Base-by-base conservation (phyloP, 2,888 invertebrate species). In the Hanleya hanleyi region DNA sequence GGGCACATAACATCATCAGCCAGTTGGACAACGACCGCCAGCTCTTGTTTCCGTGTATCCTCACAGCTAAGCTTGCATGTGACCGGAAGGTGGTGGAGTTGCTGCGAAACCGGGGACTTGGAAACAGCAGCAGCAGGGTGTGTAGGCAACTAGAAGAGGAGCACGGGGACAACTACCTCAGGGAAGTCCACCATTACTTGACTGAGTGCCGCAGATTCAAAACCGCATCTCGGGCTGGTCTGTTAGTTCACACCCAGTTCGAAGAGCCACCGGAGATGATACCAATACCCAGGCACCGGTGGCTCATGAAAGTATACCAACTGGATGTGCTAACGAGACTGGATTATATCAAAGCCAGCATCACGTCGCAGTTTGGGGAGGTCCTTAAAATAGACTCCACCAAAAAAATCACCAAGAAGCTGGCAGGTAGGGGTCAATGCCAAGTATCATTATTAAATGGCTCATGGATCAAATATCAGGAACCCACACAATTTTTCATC, bases 371-470 rank as follows among this genome's bases (percentile, higher is more conserved):
- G n/a, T 81, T 77, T 75, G 84, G 83, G 1, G 29, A 26, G 9
- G 70, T 83, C 15, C 51, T 84, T 6, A 84, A 84, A 61, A 66
- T 84, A 61, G 82, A 82, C 62, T 84, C 84, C 12, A 84, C 81
- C 0, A 84, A 83, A 65, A 83, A 82, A 67, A 57, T 73, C n/a
- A 64, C 69, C 1, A 73, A 73, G n/a, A 73, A 68, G 29, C 36
- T 73, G 15, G 73, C 69, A 38, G 73, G 73, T 69, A 57, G 2
- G n/a, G 9, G 22, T 35, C 26, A n/a, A n/a, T n/a, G n/a, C n/a
- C n/a, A n/a, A n/a, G n/a, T n/a, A n/a, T n/a, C n/a, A n/a, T n/a
- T n/a, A n/a, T n/a, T n/a, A n/a, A n/a, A n/a, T n/a, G n/a, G n/a
- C n/a, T n/a, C n/a, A n/a, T n/a, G n/a, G n/a, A n/a, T n/a, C n/a